Evolutionary conservation across 2,113 vertebrate genomes (phyloP), one percentile per base, ranked within the genome.

Genomic region (Clarias macrocephalus): DNA sequence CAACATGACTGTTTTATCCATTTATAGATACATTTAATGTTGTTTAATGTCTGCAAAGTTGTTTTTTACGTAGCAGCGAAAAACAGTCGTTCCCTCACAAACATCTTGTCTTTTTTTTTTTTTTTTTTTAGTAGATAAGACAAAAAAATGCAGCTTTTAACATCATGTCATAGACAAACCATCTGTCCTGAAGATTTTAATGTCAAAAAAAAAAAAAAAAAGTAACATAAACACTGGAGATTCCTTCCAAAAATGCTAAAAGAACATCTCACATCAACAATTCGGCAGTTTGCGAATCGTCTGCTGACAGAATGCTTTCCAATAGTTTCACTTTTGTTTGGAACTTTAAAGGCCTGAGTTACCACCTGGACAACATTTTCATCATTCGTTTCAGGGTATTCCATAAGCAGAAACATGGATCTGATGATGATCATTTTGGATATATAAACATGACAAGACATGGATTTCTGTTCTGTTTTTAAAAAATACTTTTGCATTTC

Each of bases 1-100:
- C 52, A 15, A 52, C 48, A 30, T 11, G 33, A 16, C 48, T 48
- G 33, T 62, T 81, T 81, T 15, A 62, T 37, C 23, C 1, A 15
- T 23, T 62, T 62, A 37, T 15, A 37, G 9, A 23, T 60, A 13
- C 56, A 60, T 81, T 81, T 81, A 81, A 81, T 81, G 79, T 60
- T 23, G 30, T 80, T 59, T 80, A 30, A 57, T 33, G 28, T 23
- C 59, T 81, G 30, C 57, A 81, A 59, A 60, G 13, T 25, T 62
- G 21, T 5, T 37, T 25, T 37, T 25, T 48, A 7, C 48, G 48
- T 15, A 62, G 57, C 77, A 80, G 56, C 28, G 19, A 59, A 28
- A 80, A 80, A 80, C 77, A 81, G 57, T 81, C 30, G 1, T 12
- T 33, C 16, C n/a, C 0, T 59, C 56, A 80, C 16, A n/a, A 80